phyloP scores from a whole-genome alignment of 2,888 invertebrate genomes.

The Dendrolimus pini region DNA sequence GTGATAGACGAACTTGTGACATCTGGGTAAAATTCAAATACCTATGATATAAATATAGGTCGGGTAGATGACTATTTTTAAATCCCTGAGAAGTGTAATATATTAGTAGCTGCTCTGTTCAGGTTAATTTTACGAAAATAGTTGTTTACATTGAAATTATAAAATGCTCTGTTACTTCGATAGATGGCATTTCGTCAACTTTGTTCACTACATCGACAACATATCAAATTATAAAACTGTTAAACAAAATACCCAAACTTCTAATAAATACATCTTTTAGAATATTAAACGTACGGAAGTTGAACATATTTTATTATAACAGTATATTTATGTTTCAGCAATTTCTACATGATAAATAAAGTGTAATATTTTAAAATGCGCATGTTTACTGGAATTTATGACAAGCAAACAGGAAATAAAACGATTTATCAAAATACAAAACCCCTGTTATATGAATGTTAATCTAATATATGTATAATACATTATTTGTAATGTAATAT shows the following conservation, averaged over 20 bases:
- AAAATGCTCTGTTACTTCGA: neutral
- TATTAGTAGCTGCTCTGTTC: conserved; percentile 30
- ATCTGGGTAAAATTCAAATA: conserved; percentile 42
- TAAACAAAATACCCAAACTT: no score
- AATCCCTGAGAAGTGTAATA: conserved; percentile 37
- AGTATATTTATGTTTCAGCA: neutral
- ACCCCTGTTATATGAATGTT: no score
- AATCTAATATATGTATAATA: no score
- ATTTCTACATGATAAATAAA: neutral
- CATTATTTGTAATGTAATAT: no score
- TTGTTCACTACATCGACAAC: no score
- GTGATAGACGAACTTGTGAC: conserved; percentile 49
- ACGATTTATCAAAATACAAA: no score
- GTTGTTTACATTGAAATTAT: neutral
- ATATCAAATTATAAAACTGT: no score
- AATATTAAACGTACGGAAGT: no score
- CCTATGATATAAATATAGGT: conserved; percentile 42
- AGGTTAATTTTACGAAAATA: neutral
- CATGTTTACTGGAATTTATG: no score
- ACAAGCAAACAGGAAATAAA: no score
- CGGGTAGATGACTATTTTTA: conserved; percentile 54
- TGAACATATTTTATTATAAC: neutral
- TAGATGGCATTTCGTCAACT: neutral
- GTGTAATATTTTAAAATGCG: no score
- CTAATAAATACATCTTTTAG: no score